A percentile compares a stretch with the other conserved stretches of the same genome.
phyloP scores from a whole-genome alignment of 2,113 vertebrate species.

The Crocuta crocuta region DNA sequence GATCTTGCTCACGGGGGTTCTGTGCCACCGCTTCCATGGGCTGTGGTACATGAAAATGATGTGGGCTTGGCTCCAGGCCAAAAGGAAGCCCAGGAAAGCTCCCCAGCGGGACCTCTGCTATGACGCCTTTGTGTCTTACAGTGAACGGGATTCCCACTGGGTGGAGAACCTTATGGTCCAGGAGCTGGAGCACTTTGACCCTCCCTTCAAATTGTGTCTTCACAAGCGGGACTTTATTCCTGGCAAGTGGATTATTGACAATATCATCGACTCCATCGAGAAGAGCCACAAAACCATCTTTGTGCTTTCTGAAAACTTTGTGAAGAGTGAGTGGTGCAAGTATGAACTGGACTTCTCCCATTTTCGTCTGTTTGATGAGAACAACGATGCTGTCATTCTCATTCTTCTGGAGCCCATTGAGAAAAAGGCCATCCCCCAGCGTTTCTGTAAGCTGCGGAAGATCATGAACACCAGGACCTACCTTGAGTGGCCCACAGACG shows the following conservation, averaged over 20 bases:
- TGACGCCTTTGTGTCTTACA: conserved; percentile 96
- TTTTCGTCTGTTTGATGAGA: conserved; percentile 93
- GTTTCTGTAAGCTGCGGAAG: conserved; percentile 93
- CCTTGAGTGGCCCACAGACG: conserved; percentile 91
- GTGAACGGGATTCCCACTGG: conserved; percentile 92
- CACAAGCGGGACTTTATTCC: conserved; percentile 95
- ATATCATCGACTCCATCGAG: conserved; percentile 94
- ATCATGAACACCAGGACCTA: conserved; percentile 96
- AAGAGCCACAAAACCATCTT: conserved; percentile 91
- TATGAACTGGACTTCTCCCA: conserved; percentile 97
- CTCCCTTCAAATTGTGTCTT: conserved; percentile 89
- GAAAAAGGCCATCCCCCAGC: conserved; percentile 90
- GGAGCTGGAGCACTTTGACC: conserved; percentile 88
- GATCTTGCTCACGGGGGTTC: conserved; percentile 33
- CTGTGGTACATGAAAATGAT: conserved; percentile 95
- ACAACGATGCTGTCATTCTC: conserved; percentile 88
- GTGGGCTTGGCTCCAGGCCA: conserved; percentile 93
- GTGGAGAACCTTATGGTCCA: conserved; percentile 92
- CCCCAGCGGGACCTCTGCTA: conserved; percentile 80
- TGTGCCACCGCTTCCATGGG: conserved; percentile 87
- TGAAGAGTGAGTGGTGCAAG: conserved; percentile 96
- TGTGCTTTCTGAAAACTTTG: conserved; percentile 93
- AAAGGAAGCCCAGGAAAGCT: conserved; percentile 86
- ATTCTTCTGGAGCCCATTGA: conserved; percentile 92
- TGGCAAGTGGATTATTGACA: conserved; percentile 93